phyloP scores from a whole-genome alignment of 2,888 invertebrate species.

The Leucophenga montana region DNA sequence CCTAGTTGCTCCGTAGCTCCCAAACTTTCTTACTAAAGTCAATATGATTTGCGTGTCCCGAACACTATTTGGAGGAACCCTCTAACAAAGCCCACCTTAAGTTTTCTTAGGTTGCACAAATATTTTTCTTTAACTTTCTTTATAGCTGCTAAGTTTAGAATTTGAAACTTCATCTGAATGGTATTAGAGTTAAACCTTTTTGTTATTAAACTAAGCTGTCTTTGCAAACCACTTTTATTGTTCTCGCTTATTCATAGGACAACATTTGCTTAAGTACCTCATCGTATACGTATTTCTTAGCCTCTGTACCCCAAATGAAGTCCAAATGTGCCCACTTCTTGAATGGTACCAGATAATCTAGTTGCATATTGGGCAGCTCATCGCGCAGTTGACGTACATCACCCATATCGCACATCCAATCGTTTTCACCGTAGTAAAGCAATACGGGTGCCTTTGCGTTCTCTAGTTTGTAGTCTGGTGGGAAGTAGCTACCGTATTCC shows the following conservation, averaged over 20 bases:
- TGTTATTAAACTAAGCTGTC: neutral
- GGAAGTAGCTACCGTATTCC: constrained; percentile 72
- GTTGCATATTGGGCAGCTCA: constrained; percentile 74
- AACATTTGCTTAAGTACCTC: constrained; percentile 57
- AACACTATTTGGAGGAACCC: too few relatives aligned
- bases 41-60: too few relatives aligned
- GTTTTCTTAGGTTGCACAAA: too few relatives aligned
- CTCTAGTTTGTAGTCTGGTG: constrained; percentile 74
- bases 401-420: constrained; percentile 77
- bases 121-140: too few relatives aligned
- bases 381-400: constrained; percentile 75
- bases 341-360: constrained; percentile 75
- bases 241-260: constrained; percentile 38
- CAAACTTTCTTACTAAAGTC: too few relatives aligned
- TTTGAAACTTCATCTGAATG: too few relatives aligned
- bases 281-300: constrained; percentile 76
- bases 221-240: neutral
- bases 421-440: constrained; percentile 76
- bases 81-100: too few relatives aligned
- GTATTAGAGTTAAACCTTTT: too few relatives aligned
- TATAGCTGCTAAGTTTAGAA: too few relatives aligned
- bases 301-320: constrained; percentile 78
- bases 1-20: too few relatives aligned
- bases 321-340: constrained; percentile 75
- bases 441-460: constrained; percentile 74